Conservation (phyloP, 2,113 vertebrate species). For the Garra rufa region DNA sequence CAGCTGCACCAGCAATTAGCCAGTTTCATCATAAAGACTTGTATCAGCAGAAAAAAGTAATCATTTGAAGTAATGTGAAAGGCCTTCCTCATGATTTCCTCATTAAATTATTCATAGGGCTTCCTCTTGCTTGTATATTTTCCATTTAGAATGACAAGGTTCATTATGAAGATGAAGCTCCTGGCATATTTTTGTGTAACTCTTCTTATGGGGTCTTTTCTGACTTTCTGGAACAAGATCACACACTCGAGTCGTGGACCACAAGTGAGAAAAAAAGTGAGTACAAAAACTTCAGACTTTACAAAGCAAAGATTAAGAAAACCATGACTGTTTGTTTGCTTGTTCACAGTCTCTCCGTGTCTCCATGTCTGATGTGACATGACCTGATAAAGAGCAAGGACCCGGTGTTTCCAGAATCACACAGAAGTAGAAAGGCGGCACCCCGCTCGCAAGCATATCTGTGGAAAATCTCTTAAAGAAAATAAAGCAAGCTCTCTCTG, state of each 20-base stretch:
- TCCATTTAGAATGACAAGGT: constrained; percentile 43
- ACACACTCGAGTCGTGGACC: neutral
- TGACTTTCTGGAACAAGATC: neutral
- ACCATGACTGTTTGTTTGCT: constrained; percentile 14
- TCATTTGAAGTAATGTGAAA: constrained; percentile 45
- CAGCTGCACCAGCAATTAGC: constrained; percentile 53
- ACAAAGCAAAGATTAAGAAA: constrained; percentile 8
- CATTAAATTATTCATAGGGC: constrained; percentile 57
- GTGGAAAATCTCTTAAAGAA: constrained; percentile 49
- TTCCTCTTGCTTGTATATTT: constrained; percentile 35
- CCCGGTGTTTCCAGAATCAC: constrained; percentile 40
- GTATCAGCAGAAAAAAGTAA: constrained; percentile 54
- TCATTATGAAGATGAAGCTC: constrained; percentile 45
- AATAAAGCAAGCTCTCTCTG: constrained; percentile 53
- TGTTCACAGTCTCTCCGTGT: constrained; percentile 8
- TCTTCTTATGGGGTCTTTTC: neutral
- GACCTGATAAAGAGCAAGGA: constrained; percentile 33
- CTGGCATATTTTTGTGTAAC: constrained; percentile 29
- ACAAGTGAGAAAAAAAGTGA: constrained; percentile 2
- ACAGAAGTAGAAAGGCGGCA: constrained; percentile 42
- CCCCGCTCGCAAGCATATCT: constrained; percentile 40
- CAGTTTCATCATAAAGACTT: constrained; percentile 45
- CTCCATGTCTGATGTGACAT: constrained; percentile 23
- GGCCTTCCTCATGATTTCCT: constrained; percentile 45
- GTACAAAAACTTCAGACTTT: neutral